Percentiles rank a stretch among this genome's conserved stretches.
phyloP scores from a whole-genome alignment of 1,140 invertebrate genomes.

The Drosophila fuyamai region DNA sequence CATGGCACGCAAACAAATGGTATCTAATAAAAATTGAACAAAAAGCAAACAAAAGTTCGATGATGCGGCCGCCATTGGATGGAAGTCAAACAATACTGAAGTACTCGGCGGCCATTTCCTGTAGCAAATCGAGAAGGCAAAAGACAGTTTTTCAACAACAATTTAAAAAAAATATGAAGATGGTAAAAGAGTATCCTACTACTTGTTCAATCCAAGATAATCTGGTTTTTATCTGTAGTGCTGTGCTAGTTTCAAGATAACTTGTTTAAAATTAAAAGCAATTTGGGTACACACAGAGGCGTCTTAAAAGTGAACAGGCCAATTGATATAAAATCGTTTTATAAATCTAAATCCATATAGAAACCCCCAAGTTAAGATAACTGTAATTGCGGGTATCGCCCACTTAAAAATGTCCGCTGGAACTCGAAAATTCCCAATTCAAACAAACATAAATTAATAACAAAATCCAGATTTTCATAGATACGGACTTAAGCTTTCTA shows the following conservation, averaged over 20 bases:
- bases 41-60: conserved; percentile 44
- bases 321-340: not conserved
- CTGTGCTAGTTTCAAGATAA: no score
- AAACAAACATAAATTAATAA: conserved; percentile 1
- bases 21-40: conserved; percentile 68
- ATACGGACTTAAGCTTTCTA: not conserved
- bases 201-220: no score
- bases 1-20: conserved; percentile 59
- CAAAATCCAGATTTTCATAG: conserved; percentile 15
- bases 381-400: not conserved
- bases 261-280: no score
- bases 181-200: no score
- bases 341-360: not conserved
- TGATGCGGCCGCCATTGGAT: conserved; percentile 24
- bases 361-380: not conserved
- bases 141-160: not conserved
- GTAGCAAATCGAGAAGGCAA: conserved; percentile 16
- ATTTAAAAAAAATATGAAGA: not conserved
- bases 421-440: not conserved
- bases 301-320: no score
- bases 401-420: not conserved
- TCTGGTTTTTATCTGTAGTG: no score
- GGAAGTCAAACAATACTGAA: conserved; percentile 42
- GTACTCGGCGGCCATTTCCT: conserved; percentile 27
- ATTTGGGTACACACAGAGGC: no score